Evolutionary conservation across 2,113 vertebrate species (phyloP).

Genomic region (Daphoenositta chrysoptera): DNA sequence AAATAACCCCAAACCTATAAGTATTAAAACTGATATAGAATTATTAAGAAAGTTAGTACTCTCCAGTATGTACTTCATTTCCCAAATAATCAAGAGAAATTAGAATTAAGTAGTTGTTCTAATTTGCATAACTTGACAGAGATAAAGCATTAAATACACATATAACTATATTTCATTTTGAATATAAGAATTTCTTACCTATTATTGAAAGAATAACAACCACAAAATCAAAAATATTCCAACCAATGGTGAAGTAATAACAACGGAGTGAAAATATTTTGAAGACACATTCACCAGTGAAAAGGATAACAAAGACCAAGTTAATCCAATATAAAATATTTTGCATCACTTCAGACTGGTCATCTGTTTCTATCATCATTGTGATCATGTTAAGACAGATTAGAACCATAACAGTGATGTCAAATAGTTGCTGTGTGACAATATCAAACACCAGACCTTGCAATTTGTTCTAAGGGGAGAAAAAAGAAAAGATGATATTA

Average conservation of each 20-base stretch:
- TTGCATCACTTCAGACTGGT: slow-evolving; percentile 54
- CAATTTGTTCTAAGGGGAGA: slow-evolving; percentile 84
- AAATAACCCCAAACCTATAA: not conserved
- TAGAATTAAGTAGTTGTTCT: not conserved
- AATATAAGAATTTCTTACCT: slow-evolving; percentile 77
- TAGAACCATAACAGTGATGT: slow-evolving; percentile 92
- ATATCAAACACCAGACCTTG: slow-evolving; percentile 91
- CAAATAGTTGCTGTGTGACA: slow-evolving; percentile 88
- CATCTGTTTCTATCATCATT: slow-evolving; percentile 95
- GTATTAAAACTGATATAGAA: not conserved
- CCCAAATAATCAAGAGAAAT: not conserved
- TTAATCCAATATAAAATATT: slow-evolving; percentile 78
- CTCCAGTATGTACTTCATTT: not conserved
- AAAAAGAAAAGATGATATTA: not conserved
- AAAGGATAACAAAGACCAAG: slow-evolving; percentile 84
- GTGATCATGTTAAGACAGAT: slow-evolving; percentile 95
- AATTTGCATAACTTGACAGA: not conserved
- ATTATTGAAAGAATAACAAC: slow-evolving; percentile 94
- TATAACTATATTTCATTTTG: not conserved
- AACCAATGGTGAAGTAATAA: slow-evolving; percentile 93
- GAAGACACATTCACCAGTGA: slow-evolving; percentile 89
- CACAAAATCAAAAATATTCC: slow-evolving; percentile 98
- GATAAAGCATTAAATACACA: not conserved
- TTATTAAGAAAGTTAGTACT: not conserved
- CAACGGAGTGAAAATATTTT: slow-evolving; percentile 90